Base-by-base conservation (phyloP, 2,888 invertebrate species). In the Ennomos fuscantarius region DNA sequence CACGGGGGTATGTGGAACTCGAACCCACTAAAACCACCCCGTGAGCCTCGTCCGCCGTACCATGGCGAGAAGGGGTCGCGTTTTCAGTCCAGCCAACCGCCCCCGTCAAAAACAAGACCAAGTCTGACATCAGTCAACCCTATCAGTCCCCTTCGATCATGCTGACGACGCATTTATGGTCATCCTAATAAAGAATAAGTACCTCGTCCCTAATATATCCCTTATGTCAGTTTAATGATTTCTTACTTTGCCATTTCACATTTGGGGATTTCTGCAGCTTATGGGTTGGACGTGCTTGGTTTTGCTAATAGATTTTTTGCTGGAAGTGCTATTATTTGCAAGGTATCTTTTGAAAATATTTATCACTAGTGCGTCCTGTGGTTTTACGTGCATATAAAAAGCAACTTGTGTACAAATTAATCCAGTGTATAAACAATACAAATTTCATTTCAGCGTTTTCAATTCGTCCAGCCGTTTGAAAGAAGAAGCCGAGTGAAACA, bases 101-200 rank as follows among this genome's bases (percentile, higher is more conserved):
- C n/a, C n/a, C n/a, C 24, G 6, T 6, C 0, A 24, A 24, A 11
- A 41, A 9, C 32, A 35, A 41, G 41, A 46, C 48, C 10, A 46
- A 46, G 39, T 35, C 33, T 9, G 8, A 6, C 10, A 15, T n/a
- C 11, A 51, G 11, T 31, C 37, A 60, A 54, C 53, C 63, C 63
- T 63, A 60, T 32, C 42, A 49, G 34, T 49, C 52, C 53, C 50
- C 53, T 39, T 43, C 35, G 45, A 68, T 66, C 68, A 63, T 59
- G 75, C 80, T 79, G 77, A 79, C 76, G 62, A 50, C 57, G 77
- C 80, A 68, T 77, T 79, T 79, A 79, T 71, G 73, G 73, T 73
- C 73, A 73, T 72, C 76, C 74, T 74, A 78, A 78, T 79, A 79
- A 79, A 79, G 73, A 71, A 69, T 78, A 72, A 77, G 73, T 73